Evolutionary conservation across 2,888 invertebrate species (phyloP), one percentile per base, ranked within the genome.

Genomic region (Hipparchia semele): DNA sequence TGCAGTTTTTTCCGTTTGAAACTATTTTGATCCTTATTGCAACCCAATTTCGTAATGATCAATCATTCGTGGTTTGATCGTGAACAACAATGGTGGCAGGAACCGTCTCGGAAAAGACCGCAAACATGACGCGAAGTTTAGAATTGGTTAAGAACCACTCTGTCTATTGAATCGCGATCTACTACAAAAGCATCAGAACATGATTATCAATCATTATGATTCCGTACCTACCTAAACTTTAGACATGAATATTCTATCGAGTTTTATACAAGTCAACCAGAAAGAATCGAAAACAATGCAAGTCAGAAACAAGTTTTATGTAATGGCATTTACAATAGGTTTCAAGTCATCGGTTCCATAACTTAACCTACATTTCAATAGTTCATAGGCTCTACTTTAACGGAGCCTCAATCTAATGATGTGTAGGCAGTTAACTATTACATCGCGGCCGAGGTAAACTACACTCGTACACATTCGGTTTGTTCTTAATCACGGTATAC

Each of bases 401-500:
- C 53, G 68, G 64, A 60, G 66, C 68, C 54, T 56, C 45, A 60
- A 59, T 71, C 54, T 64, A 67, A 70, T 68, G 70, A 72, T 59
- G 65, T 64, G 23, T 68, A 70, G 58, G 56, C 70, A 68, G 68
- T 72, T 70, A 69, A 62, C 67, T 53, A 67, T 70, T 71, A 66
- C 66, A 67, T 64, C 65, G 56, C 71, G 56, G 68, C 51, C 56
- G 64, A 71, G 67, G 67, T 71, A 69, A 71, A 71, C 68, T 70
- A 70, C 60, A 66, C 58, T 54, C 68, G 62, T 72, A 67, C 49
- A 70, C 61, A 65, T 39, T 71, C 64, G 65, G 53, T 71, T 56
- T 64, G 68, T 70, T 70, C 60, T 68, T 70, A 70, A 74, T 72
- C 70, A 72, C 62, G 54, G 64, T 64, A 68, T 59, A 75, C 67